Evolutionary conservation across 2,797 vertebrate genomes (phyloP).

Genomic region (Molossus alvarezi): DNA sequence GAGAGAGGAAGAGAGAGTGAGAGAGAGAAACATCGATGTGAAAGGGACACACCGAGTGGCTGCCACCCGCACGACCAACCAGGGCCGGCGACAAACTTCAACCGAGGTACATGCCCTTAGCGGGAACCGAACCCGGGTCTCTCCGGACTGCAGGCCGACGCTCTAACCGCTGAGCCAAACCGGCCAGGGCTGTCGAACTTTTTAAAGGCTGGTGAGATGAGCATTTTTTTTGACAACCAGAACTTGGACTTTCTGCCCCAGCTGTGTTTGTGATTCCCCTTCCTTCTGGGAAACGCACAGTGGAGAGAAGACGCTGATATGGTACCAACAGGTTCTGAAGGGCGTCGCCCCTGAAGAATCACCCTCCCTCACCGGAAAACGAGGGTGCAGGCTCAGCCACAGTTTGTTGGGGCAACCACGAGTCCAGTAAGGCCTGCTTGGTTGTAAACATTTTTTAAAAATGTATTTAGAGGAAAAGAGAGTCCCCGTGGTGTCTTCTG

Average conservation of each 20-base stretch:
- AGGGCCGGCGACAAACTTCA: too few relatives aligned
- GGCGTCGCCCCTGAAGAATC: not conserved
- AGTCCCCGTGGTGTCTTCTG: not conserved
- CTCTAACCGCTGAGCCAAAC: too few relatives aligned
- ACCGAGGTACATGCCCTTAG: too few relatives aligned
- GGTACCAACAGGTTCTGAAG: not conserved
- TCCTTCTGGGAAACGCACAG: not conserved
- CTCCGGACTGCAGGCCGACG: too few relatives aligned
- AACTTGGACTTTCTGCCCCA: not conserved
- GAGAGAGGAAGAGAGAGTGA: too few relatives aligned
- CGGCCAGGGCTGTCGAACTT: not conserved
- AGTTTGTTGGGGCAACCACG: not conserved
- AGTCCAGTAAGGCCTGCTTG: not conserved
- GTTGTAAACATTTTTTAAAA: not conserved
- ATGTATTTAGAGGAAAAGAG: slow-evolving; percentile 20
- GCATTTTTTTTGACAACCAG: not conserved
- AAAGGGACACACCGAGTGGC: too few relatives aligned
- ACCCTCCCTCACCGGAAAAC: not conserved
- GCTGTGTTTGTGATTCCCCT: not conserved
- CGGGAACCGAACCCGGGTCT: too few relatives aligned
- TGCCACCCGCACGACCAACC: too few relatives aligned
- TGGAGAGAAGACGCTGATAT: not conserved
- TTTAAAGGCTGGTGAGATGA: not conserved
- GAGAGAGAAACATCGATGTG: too few relatives aligned
- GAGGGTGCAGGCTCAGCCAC: not conserved